phyloP scores from a whole-genome alignment of 2,797 vertebrate species.

The Scolopax rusticola region DNA sequence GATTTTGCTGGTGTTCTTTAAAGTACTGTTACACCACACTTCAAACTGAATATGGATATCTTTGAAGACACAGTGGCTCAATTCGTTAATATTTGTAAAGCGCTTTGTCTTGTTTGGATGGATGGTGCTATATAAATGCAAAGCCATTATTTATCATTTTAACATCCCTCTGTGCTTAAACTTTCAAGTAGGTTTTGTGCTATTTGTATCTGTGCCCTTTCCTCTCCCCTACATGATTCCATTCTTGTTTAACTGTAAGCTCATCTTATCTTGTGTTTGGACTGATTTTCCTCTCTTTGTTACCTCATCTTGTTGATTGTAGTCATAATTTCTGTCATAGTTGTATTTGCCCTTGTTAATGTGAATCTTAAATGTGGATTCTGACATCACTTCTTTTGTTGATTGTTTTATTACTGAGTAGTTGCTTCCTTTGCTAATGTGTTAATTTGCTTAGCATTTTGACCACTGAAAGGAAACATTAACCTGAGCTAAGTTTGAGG shows the following conservation, averaged over 20 bases:
- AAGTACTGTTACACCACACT: background rate
- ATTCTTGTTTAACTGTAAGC: background rate
- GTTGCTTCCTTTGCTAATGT: background rate
- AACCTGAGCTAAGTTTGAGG: background rate
- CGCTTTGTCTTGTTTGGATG: constrained; percentile 70
- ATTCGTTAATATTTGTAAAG: constrained; percentile 69
- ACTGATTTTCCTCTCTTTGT: background rate
- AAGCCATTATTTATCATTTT: constrained; percentile 14
- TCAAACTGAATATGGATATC: constrained; percentile 14
- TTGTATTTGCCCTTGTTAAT: background rate
- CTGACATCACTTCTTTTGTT: background rate
- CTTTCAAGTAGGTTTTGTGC: background rate
- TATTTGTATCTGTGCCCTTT: background rate
- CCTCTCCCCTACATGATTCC: background rate
- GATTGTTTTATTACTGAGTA: background rate
- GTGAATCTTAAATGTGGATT: background rate
- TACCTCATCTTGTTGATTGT: background rate
- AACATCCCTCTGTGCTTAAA: background rate
- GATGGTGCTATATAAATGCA: constrained; percentile 68
- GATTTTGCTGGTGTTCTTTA: background rate
- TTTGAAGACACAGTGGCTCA: constrained; percentile 31
- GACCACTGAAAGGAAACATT: background rate
- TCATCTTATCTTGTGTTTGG: background rate
- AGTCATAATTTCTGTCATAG: background rate
- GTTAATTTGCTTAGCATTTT: background rate